Evolutionary conservation across 2,797 vertebrate species (phyloP).

Genomic region (Alfaro cultratus): DNA sequence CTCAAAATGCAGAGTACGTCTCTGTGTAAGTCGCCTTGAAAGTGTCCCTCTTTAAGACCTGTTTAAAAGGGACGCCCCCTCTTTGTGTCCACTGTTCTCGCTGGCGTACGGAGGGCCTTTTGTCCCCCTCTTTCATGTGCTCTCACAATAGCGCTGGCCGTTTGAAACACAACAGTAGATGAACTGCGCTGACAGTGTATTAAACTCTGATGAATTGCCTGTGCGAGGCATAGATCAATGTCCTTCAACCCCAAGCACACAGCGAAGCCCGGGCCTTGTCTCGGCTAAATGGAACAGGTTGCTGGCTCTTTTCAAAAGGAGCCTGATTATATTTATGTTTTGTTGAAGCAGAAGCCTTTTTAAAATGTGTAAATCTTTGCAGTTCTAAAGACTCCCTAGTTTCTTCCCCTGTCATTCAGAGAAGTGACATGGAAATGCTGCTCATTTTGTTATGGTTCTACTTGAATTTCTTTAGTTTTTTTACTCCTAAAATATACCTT

Average conservation of each 20-base stretch:
- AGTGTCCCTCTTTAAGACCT: conserved; percentile 81
- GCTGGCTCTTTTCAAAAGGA: conserved; percentile 77
- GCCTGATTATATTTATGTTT: conserved; percentile 85
- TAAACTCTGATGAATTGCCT: conserved; percentile 87
- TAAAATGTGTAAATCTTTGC: conserved; percentile 84
- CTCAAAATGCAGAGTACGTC: conserved; percentile 74
- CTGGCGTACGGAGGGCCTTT: conserved; percentile 82
- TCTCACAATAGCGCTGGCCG: conserved; percentile 79
- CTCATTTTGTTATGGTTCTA: conserved; percentile 64
- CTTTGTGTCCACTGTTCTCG: conserved; percentile 84
- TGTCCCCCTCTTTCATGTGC: conserved; percentile 85
- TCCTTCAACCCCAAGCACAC: conserved; percentile 83
- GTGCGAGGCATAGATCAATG: conserved; percentile 85
- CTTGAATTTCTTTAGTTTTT: conserved; percentile 6
- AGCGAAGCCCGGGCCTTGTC: conserved; percentile 77
- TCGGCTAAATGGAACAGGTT: conserved; percentile 82
- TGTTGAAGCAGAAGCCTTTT: conserved; percentile 83
- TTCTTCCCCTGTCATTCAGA: conserved; percentile 62
- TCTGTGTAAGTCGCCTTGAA: conserved; percentile 83
- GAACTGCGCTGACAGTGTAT: conserved; percentile 88
- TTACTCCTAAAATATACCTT: conserved; percentile 22
- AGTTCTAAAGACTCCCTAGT: conserved; percentile 64
- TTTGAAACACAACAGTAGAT: conserved; percentile 87
- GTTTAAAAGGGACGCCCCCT: conserved; percentile 86
- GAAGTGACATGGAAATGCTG: conserved; percentile 69